phyloP scores from a whole-genome alignment of 1,140 invertebrate species.

The Ephestia elutella region DNA sequence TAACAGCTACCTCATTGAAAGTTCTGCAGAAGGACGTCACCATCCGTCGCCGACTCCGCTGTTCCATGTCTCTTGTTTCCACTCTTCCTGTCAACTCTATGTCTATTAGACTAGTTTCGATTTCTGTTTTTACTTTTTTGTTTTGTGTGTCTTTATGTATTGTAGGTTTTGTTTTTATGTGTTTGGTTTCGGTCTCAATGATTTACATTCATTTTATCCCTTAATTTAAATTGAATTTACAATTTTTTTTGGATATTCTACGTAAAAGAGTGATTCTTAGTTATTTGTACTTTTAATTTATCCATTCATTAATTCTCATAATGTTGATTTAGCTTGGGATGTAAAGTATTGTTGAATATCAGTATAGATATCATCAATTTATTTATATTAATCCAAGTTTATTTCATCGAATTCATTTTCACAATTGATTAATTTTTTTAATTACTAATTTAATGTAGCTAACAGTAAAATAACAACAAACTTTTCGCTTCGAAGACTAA shows the following conservation, averaged over 20 bases:
- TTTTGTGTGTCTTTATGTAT: conserved; percentile 18
- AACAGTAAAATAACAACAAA: background rate
- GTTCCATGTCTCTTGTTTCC: conserved; percentile 31
- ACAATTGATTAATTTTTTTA: background rate
- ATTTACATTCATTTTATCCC: conserved; percentile 2
- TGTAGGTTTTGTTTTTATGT: background rate
- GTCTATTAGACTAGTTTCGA: conserved; percentile 23
- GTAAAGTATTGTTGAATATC: background rate
- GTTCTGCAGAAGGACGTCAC: conserved; percentile 14
- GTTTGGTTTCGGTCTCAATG: background rate
- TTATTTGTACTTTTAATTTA: too few species aligned
- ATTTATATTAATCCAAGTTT: background rate
- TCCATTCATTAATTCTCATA: too few species aligned
- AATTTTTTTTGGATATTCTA: background rate
- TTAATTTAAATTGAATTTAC: too few species aligned
- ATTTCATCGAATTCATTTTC: background rate
- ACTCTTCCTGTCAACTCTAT: conserved; percentile 23
- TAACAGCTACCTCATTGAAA: conserved; percentile 9
- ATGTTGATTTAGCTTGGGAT: conserved; percentile 1
- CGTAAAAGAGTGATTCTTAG: too few species aligned
- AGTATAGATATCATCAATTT: background rate
- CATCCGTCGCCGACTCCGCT: conserved; percentile 28
- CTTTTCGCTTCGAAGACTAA: background rate
- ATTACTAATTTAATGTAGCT: background rate
- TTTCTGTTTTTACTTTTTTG: conserved; percentile 14